Base-by-base conservation (phyloP, 2,797 vertebrate species). In the Bovichtus variegatus region DNA sequence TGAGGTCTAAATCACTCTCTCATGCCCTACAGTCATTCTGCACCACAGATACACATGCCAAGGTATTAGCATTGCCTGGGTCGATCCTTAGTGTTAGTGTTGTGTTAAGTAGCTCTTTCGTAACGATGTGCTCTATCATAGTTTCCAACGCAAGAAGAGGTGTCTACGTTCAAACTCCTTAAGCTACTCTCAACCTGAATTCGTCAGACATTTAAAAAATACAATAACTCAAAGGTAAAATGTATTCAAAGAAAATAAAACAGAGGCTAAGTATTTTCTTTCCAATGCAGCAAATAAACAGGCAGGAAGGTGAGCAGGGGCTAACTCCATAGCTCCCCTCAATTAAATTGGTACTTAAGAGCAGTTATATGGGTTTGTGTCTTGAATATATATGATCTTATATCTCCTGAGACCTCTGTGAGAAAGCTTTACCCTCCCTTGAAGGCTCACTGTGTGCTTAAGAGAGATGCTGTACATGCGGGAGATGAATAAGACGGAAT, bases 101-200 rank as follows among this genome's bases (percentile, higher is more conserved):
- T 36, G 40, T 6, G 31, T 40, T 68, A 57, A 74, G 64, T 53
- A 41, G 23, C 73, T 58, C 21, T 58, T 77, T 51, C 51, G 61
- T 38, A 69, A 55, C 21, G 50, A 61, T 67, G 6, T 44, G 44
- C 21, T 31, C 18, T 16, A 53, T 75, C 49, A 46, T 5, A 38
- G 62, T 54, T 57, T 67, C 34, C 4, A 51, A 40, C 19, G 47
- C 44, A 21, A 51, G 58, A 59, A 29, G 21, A 68, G 70, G 57
- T 44, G 59, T 51, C 16, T 6, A 5, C 46, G 80, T 82, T 81
- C 31, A 79, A 43, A 60, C 60, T 67, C 36, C 25, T 23, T 19
- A 4, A 74, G 53, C 31, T 34, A 5, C 74, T 59, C 59, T 44
- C 4, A 31, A 13, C n/a, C 10, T 27, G 44, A 64, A 60, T n/a